Percentiles rank a stretch among this genome's conserved stretches.
These are phyloP conservation scores for Empidonax traillii DNA, from an alignment of 2,113 vertebrate species.

Conservation along the genomic window DNA sequence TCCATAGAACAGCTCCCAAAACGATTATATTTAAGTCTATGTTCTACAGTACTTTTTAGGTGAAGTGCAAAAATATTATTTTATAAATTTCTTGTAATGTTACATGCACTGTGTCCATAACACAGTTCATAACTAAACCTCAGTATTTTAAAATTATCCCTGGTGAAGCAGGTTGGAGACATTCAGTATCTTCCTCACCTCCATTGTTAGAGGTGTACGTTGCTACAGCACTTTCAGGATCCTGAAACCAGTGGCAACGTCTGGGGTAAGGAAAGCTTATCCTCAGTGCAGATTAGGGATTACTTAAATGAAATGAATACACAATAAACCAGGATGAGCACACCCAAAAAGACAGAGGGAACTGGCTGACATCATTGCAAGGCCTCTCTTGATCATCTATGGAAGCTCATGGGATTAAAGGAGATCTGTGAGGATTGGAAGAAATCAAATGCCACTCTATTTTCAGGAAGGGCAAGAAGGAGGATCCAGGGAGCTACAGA, in stretches of 20 bases:
- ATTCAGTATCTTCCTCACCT: background rate
- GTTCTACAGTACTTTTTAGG: background rate
- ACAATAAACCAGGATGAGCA: background rate
- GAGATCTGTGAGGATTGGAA: background rate
- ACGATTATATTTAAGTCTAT: background rate
- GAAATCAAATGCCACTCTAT: background rate
- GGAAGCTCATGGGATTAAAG: background rate
- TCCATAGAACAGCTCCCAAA: background rate
- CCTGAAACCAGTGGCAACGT: background rate
- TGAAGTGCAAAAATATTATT: background rate
- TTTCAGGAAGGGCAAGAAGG: background rate
- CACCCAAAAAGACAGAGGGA: background rate
- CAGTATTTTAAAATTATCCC: background rate
- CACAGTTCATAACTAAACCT: background rate
- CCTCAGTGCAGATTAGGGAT: background rate
- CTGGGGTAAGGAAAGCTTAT: background rate
- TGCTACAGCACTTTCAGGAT: background rate
- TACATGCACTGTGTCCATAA: background rate
- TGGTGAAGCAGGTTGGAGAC: background rate
- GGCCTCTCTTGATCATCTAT: background rate
- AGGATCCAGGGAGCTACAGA: background rate
- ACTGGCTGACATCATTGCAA: background rate
- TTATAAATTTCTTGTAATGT: background rate
- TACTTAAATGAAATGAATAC: background rate
- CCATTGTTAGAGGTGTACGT: background rate